Conservation (phyloP, 2,888 invertebrate genomes). For the Tholera decimalis region DNA sequence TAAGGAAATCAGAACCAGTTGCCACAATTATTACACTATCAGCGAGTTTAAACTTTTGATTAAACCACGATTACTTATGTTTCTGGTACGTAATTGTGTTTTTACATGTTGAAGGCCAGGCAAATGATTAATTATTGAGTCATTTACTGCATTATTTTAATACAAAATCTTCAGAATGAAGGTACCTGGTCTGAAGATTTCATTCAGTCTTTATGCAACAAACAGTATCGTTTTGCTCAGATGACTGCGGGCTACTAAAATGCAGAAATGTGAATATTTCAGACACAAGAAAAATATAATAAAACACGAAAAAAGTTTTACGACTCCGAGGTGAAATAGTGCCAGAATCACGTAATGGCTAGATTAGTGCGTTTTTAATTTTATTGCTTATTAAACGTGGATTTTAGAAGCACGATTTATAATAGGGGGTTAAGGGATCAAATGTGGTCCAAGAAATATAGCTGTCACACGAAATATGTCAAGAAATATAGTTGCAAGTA, state of each 20-base stretch:
- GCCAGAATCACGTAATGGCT: slow-evolving; percentile 59
- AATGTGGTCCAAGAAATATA: slow-evolving; percentile 41
- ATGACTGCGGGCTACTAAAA: slow-evolving; percentile 16
- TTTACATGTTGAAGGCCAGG: background rate
- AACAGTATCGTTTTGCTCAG: background rate
- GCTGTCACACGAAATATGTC: slow-evolving; percentile 8
- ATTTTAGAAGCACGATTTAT: slow-evolving; percentile 54
- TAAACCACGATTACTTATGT: background rate
- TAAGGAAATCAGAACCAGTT: background rate
- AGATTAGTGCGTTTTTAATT: slow-evolving; percentile 62
- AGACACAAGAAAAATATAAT: slow-evolving; percentile 30
- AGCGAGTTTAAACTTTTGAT: background rate
- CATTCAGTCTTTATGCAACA: background rate
- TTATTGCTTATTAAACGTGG: slow-evolving; percentile 58
- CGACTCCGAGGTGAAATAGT: slow-evolving; percentile 61
- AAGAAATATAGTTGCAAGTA: background rate
- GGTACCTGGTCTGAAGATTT: background rate
- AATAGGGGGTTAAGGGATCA: slow-evolving; percentile 51
- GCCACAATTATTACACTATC: background rate
- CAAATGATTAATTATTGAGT: no score
- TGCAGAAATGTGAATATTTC: slow-evolving; percentile 14
- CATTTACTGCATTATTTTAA: background rate
- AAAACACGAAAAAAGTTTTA: slow-evolving; percentile 66
- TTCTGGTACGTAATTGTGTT: no score
- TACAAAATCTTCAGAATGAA: background rate